A percentile compares a stretch with the other conserved stretches of the same genome.
Evolutionary conservation across 2,888 invertebrate species (phyloP).

Genomic region (Amphipoea lucens): DNA sequence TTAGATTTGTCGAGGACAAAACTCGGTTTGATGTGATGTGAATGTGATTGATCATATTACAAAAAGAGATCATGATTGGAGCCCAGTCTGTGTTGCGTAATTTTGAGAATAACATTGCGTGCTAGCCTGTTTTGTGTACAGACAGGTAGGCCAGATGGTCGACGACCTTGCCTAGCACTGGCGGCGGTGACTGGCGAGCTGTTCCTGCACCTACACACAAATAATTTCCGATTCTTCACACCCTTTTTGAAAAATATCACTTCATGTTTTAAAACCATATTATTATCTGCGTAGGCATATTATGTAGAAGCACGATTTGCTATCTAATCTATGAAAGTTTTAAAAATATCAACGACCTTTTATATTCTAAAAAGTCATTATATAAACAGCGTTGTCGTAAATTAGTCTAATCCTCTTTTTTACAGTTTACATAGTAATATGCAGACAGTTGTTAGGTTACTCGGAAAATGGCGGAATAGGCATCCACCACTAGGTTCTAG

Average conservation of each 20-base stretch:
- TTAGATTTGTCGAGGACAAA: conserved; percentile 63
- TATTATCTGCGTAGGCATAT: conserved; percentile 46
- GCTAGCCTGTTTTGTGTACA: conserved; percentile 65
- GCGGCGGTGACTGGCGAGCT: conserved; percentile 77
- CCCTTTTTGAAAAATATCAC: conserved; percentile 57
- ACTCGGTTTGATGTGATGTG: conserved; percentile 32
- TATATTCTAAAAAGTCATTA: conserved; percentile 43
- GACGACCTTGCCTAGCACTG: conserved; percentile 80
- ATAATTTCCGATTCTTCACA: conserved; percentile 77
- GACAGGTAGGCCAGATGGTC: conserved; percentile 84
- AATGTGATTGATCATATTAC: conserved; percentile 59
- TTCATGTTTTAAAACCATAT: conserved; percentile 43
- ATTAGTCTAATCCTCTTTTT: background rate
- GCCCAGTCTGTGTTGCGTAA: conserved; percentile 67
- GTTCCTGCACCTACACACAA: conserved; percentile 79
- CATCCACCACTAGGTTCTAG: background rate
- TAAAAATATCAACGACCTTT: conserved; percentile 72
- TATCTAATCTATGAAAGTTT: conserved; percentile 70
- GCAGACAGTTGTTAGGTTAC: background rate
- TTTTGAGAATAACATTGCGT: conserved; percentile 70
- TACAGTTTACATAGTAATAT: conserved; percentile 10
- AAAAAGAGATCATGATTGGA: conserved; percentile 66
- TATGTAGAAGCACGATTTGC: conserved; percentile 58
- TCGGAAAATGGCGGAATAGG: background rate
- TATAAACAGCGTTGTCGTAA: conserved; percentile 4